Evolutionary conservation across 2,113 vertebrate genomes (phyloP), one percentile per base, ranked within the genome.

Genomic region (Anguilla rostrata): DNA sequence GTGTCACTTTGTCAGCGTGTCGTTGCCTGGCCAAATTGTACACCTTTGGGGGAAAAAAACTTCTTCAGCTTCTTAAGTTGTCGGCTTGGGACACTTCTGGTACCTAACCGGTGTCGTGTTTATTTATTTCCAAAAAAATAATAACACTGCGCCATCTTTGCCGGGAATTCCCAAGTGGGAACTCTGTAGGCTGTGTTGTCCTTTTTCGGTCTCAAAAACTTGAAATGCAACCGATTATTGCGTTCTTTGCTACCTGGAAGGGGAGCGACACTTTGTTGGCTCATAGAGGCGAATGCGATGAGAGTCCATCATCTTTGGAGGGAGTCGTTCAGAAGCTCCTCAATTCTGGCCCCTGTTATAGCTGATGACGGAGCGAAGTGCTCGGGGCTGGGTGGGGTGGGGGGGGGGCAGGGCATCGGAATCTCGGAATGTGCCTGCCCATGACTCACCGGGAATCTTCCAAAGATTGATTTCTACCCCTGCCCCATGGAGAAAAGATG

Each of bases 391-490:
- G 89, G 82, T 84, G 89, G 86, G 82, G 88, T 89, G 89, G 86
- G 34, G 34, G 34, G 34, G 34, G n/a, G n/a, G n/a, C n/a, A n/a
- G n/a, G 34, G 34, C 34, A 34, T 34, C 34, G 43, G 43, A 46
- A 46, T 46, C 5, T 46, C 71, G 9, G 91, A 92, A 93, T 92
- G 86, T 91, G 89, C 93, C 90, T 90, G 88, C 88, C 92, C 90
- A 87, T 88, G 92, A 92, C 89, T 91, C 81, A 82, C 41, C 86
- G 91, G 90, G 92, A 92, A 92, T 93, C 92, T 90, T 91, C 89
- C 81, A 90, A 34, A 93, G 93, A 95, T 95, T 94, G 94, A 95
- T 95, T 94, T 94, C 84, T 92, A 89, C 87, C 86, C n/a, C 90
- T 90, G 89, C 93, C 49, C 90, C 87, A 90, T 90, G 78, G 88